Conservation (phyloP, 2,113 vertebrate genomes). For the Phylloscopus trochiloides region DNA sequence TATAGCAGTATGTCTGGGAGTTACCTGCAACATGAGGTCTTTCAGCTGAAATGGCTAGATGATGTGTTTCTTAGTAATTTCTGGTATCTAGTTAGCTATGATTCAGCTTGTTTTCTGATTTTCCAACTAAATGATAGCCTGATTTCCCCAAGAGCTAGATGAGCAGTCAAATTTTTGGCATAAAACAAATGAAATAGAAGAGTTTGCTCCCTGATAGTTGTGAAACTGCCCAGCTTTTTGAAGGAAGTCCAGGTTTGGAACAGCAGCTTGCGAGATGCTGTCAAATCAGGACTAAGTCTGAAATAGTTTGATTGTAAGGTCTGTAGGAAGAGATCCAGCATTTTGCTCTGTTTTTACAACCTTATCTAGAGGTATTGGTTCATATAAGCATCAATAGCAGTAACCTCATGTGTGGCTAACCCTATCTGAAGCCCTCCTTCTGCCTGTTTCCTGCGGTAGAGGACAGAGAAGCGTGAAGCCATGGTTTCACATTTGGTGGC, state of each 20-base stretch:
- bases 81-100: background rate
- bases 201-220: background rate
- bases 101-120: background rate
- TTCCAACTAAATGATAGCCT: background rate
- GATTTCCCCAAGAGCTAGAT: background rate
- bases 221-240: background rate
- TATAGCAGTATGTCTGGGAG: background rate
- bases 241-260: background rate
- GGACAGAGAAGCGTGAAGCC: background rate
- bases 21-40: background rate
- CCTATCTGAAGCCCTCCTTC: fast-evolving
- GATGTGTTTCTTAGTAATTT: background rate
- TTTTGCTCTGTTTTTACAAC: background rate
- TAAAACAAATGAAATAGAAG: background rate
- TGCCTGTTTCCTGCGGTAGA: background rate
- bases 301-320: background rate
- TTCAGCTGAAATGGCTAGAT: background rate
- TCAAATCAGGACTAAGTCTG: background rate
- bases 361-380: background rate
- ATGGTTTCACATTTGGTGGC: background rate
- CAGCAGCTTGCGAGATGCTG: background rate
- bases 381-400: background rate
- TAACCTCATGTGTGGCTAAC: background rate
- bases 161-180: background rate
- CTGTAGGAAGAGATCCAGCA: background rate